Percentiles rank a stretch among this genome's conserved stretches.
These are phyloP conservation scores for Dasyornis broadbenti DNA, from an alignment of 2,113 vertebrate species.

Conservation along the genomic window DNA sequence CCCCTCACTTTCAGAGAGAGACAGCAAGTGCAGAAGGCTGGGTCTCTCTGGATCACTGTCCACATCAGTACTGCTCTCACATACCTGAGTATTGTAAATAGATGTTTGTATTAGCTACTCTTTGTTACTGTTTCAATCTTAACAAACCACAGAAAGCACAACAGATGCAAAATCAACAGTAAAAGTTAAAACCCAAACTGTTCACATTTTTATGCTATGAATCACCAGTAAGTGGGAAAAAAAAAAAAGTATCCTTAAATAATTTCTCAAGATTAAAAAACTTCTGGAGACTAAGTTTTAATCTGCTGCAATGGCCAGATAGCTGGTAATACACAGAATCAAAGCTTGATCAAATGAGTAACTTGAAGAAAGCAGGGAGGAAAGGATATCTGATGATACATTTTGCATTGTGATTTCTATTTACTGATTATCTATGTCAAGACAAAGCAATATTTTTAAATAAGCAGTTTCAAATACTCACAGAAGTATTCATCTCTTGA, in stretches of 20 bases:
- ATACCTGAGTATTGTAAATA: conserved; percentile 27
- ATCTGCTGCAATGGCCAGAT: background rate
- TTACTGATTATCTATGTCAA: background rate
- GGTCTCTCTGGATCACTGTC: conserved; percentile 54
- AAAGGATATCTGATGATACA: background rate
- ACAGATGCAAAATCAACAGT: background rate
- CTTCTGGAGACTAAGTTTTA: background rate
- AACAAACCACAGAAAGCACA: background rate
- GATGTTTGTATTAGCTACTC: background rate
- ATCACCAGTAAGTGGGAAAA: background rate
- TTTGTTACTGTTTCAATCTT: background rate
- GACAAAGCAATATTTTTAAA: background rate
- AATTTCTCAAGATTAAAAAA: background rate
- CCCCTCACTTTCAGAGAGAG: conserved; percentile 54
- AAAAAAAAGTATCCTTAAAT: background rate
- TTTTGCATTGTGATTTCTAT: background rate
- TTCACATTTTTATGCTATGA: background rate
- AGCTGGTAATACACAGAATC: background rate
- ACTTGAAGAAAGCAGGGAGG: background rate
- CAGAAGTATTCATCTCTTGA: background rate
- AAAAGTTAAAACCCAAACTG: background rate
- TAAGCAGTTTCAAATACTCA: background rate
- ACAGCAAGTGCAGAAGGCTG: background rate
- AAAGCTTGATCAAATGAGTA: background rate
- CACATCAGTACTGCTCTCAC: conserved; percentile 55